Evolutionary conservation across 2,888 invertebrate genomes (phyloP).

Genomic region (Allolobophora icterica): DNA sequence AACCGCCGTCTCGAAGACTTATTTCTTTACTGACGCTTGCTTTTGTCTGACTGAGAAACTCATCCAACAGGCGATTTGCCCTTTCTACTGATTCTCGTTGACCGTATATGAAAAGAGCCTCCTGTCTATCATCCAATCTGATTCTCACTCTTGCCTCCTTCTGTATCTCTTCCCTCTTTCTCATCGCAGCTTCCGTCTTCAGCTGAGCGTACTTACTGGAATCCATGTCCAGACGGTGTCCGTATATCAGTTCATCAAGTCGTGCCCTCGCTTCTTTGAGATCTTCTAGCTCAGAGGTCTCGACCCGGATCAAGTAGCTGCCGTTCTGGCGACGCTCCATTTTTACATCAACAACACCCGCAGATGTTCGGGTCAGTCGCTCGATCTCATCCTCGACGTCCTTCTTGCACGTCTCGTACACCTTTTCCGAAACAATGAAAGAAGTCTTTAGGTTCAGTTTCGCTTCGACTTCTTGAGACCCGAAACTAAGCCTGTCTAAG

Average conservation of each 20-base stretch:
- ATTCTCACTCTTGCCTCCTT: conserved; percentile 23
- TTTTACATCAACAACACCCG: neutral
- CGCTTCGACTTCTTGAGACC: neutral
- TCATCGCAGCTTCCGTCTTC: neutral
- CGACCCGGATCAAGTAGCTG: neutral
- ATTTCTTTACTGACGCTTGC: conserved; percentile 21
- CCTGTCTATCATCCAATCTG: conserved; percentile 27
- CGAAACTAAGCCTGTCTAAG: neutral
- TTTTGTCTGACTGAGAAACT: neutral
- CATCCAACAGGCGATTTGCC: neutral
- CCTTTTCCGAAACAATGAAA: conserved; percentile 25
- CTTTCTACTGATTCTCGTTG: neutral
- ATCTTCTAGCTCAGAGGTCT: neutral
- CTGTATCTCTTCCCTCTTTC: conserved; percentile 22
- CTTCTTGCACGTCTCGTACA: conserved; percentile 18
- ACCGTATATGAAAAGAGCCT: conserved; percentile 33
- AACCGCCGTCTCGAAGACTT: neutral
- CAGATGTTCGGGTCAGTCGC: neutral
- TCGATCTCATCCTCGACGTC: neutral
- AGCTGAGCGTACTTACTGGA: conserved; percentile 1
- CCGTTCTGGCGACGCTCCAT: neutral
- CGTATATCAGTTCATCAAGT: conserved; percentile 21
- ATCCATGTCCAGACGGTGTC: neutral
- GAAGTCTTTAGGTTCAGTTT: conserved; percentile 21
- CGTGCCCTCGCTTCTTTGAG: conserved; percentile 1